phyloP scores from a whole-genome alignment of 2,888 invertebrate genomes.

The Xestia c-nigrum region DNA sequence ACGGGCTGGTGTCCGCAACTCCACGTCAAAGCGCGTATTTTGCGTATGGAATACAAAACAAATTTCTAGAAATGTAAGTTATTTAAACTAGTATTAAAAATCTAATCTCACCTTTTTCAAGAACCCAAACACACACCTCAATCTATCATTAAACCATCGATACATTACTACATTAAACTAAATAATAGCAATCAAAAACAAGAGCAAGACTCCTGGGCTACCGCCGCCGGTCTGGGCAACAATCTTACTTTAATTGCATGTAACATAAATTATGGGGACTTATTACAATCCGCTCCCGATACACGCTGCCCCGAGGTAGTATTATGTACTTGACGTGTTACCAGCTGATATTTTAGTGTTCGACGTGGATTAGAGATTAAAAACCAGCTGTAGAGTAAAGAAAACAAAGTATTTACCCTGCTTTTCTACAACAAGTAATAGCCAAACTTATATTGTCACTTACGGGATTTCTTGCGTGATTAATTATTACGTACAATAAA shows the following conservation, averaged over 20 bases:
- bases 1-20: too few relatives aligned
- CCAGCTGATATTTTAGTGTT: slow-evolving; percentile 54
- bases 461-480: too few relatives aligned
- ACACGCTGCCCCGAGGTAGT: slow-evolving; percentile 80
- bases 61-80: not conserved
- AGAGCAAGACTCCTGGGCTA: slow-evolving; percentile 69
- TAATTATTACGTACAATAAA: too few relatives aligned
- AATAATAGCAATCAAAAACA: slow-evolving; percentile 70
- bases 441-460: too few relatives aligned
- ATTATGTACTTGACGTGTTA: slow-evolving; percentile 73
- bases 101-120: not conserved
- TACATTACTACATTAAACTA: slow-evolving; percentile 45
- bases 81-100: not conserved
- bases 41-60: too few relatives aligned
- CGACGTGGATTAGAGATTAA: slow-evolving; percentile 7
- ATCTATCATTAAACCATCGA: slow-evolving; percentile 22
- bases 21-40: too few relatives aligned
- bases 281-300: slow-evolving; percentile 89
- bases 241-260: slow-evolving; percentile 90
- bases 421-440: not conserved
- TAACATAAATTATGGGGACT: slow-evolving; percentile 89
- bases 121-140: not conserved
- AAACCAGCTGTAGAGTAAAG: not conserved
- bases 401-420: not conserved
- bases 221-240: slow-evolving; percentile 78